These are phyloP conservation scores for Eurystomus gularis DNA, from an alignment of 2,113 vertebrate species.

Conservation along the genomic window DNA sequence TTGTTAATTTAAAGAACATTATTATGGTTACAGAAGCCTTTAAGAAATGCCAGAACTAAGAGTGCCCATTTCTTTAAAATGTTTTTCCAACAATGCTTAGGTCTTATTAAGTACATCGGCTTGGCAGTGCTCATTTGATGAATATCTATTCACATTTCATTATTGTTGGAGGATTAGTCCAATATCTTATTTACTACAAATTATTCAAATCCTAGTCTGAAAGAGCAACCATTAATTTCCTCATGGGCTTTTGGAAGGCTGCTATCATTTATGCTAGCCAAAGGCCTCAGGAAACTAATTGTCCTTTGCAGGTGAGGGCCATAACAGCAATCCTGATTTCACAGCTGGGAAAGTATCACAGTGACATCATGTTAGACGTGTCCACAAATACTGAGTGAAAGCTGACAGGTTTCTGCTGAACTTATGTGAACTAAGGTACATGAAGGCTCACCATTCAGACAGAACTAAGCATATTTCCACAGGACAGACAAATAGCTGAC, in stretches of 20 bases:
- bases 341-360: background rate
- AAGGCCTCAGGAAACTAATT: background rate
- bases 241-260: background rate
- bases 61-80: background rate
- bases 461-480: background rate
- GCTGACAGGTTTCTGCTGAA: background rate
- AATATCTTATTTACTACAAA: background rate
- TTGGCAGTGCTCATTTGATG: background rate
- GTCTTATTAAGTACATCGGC: background rate
- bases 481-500: background rate
- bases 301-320: background rate
- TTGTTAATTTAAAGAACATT: background rate
- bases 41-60: background rate
- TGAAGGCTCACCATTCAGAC: background rate
- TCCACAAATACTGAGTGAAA: background rate
- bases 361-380: fast-evolving
- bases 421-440: background rate
- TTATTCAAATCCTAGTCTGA: background rate
- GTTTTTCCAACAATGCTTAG: background rate
- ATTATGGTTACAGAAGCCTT: background rate
- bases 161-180: background rate
- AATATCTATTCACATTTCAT: background rate
- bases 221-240: background rate
- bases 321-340: background rate
- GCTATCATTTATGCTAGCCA: background rate